Conservation (phyloP, 2,888 invertebrate species). For the Ophonus ardosiacus region DNA sequence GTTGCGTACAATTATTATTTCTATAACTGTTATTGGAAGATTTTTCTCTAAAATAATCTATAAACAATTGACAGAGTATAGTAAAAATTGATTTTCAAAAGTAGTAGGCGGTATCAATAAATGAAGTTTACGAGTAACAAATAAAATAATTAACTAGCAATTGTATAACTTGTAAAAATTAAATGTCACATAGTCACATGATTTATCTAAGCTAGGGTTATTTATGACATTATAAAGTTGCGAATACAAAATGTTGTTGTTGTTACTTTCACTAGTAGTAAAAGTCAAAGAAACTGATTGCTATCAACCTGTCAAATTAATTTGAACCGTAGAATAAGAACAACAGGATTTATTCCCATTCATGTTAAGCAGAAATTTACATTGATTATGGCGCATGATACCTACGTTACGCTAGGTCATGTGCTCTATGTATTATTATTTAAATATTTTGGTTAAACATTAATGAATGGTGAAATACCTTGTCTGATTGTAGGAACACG, state of each 20-base stretch:
- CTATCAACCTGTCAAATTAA: slow-evolving; percentile 37
- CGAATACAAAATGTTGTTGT: not conserved
- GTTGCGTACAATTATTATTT: too few relatives aligned
- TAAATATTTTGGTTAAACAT: slow-evolving; percentile 45
- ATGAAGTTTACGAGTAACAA: too few relatives aligned
- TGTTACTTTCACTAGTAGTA: slow-evolving; percentile 41
- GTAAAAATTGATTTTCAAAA: too few relatives aligned
- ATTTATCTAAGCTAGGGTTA: not conserved
- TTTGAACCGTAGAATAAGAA: slow-evolving; percentile 27
- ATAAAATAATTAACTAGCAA: slow-evolving; percentile 4
- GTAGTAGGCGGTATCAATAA: too few relatives aligned
- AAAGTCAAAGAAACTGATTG: slow-evolving; percentile 44
- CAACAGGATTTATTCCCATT: slow-evolving; percentile 40
- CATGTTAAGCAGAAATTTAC: slow-evolving; percentile 42
- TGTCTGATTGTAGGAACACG: slow-evolving; percentile 54
- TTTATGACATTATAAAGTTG: not conserved
- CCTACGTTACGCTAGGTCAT: slow-evolving; percentile 39
- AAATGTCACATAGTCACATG: slow-evolving; percentile 14
- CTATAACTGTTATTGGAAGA: too few relatives aligned
- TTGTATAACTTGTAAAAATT: not conserved
- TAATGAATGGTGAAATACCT: slow-evolving; percentile 55
- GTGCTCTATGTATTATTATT: slow-evolving; percentile 44
- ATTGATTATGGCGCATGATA: slow-evolving; percentile 36
- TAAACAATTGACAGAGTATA: too few relatives aligned
- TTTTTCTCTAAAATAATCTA: too few relatives aligned